Base-by-base conservation (phyloP, 2,113 vertebrate species). In the Anhinga anhinga region DNA sequence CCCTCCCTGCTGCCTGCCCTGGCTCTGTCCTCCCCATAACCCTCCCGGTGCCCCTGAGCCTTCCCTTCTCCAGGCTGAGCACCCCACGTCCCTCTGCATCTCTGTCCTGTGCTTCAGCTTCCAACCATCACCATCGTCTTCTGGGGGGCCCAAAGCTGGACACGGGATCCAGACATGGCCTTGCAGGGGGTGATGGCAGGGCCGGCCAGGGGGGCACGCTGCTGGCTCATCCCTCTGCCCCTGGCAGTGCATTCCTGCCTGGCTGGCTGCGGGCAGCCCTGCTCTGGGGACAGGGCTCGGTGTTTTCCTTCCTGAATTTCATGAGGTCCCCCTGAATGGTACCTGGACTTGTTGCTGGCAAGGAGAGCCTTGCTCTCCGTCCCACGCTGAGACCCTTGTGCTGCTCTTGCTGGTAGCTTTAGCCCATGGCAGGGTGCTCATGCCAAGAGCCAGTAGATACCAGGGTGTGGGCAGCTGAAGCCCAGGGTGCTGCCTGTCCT, bases 41-140 rank as follows among this genome's bases (percentile, higher is more conserved):
- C 9, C 38, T 18, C 0, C 25, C 0, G 0, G 15, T 62, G 26
- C 32, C 25, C n/a, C 59, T 15, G n/a, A 81, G 27, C 49, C 10
- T 50, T 22, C n/a, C 13, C 30, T 25, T 26, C 55, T 22, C 25
- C 3, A 4, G 32, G 53, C n/a, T 59, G 52, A 80, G 77, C 10
- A 15, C 10, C 27, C 40, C 0, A 0, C 25, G 4, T 63, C 22
- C 11, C 10, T 71, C 55, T 4, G 32, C 25, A 2, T 26, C 65
- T 55, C 61, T 47, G 50, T 42, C 55, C 42, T 19, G 23, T 34
- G 30, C 76, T 63, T 29, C 61, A 27, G 29, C 19, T 70, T 42
- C 53, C 0, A 1, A 5, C 49, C 65, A 4, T 52, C 53, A 13
- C 70, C 0, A 0, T 20, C 74, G 29, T 3, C 20, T 52, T 22